phyloP scores from a whole-genome alignment of 2,113 vertebrate species.

The Otus sunia region DNA sequence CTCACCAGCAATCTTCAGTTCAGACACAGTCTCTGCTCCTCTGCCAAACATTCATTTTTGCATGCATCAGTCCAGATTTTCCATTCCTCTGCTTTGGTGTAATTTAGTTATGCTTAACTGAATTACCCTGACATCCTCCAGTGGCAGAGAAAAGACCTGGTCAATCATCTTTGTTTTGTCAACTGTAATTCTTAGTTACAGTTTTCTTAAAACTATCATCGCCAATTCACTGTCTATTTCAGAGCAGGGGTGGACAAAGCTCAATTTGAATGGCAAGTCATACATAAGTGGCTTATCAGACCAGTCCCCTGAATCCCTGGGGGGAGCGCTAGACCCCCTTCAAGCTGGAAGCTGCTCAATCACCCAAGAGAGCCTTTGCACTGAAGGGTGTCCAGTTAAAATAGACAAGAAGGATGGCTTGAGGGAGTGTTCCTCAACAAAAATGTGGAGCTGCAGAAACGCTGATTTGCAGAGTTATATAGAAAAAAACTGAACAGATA shows the following conservation, averaged over 20 bases:
- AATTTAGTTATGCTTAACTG: slow-evolving; percentile 23
- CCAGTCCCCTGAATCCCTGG: background rate
- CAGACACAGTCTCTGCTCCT: background rate
- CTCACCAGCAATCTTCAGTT: background rate
- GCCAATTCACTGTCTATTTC: background rate
- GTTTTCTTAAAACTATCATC: background rate
- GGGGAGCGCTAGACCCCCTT: background rate
- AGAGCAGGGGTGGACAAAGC: background rate
- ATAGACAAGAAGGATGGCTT: background rate
- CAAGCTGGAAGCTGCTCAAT: background rate
- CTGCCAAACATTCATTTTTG: background rate
- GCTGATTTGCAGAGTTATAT: background rate
- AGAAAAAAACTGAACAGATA: background rate
- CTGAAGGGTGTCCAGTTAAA: background rate
- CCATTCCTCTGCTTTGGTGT: background rate
- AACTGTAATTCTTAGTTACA: background rate
- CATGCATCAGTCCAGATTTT: background rate
- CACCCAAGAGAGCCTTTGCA: background rate
- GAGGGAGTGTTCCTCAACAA: background rate
- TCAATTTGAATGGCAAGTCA: background rate
- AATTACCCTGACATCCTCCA: background rate
- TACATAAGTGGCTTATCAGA: background rate
- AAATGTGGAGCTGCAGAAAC: background rate
- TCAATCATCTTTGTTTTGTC: background rate
- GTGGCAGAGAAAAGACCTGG: background rate